Conservation (phyloP, 2,113 vertebrate species). For the Lanius ludovicianus region DNA sequence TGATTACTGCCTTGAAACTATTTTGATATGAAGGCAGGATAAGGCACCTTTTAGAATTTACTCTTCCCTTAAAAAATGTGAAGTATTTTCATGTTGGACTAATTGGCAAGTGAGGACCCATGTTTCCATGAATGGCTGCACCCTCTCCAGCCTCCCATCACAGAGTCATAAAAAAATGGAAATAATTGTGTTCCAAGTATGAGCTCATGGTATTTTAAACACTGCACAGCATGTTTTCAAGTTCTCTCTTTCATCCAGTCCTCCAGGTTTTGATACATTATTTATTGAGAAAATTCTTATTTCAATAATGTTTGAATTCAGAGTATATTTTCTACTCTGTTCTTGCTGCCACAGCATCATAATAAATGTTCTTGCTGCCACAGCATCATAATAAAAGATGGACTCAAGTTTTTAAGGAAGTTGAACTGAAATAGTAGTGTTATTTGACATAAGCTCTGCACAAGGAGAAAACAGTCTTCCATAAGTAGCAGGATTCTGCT, state of each 20-base stretch:
- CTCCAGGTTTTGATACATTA: conserved; percentile 24
- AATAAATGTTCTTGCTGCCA: neutral
- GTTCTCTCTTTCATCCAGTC: conserved; percentile 12
- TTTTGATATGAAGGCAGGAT: neutral
- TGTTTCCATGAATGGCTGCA: neutral
- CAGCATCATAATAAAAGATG: neutral
- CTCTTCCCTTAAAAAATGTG: neutral
- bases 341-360: neutral
- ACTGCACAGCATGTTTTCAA: conserved; percentile 5
- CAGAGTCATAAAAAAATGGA: neutral
- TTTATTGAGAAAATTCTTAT: conserved; percentile 43
- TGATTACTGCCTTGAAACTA: neutral
- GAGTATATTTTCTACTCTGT: neutral
- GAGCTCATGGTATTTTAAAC: conserved; percentile 3
- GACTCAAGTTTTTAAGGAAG: neutral
- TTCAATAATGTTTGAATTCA: conserved; percentile 21
- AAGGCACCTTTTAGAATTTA: neutral
- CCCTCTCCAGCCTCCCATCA: neutral
- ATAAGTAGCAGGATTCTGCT: neutral
- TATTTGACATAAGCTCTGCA: neutral
- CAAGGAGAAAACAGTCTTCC: neutral
- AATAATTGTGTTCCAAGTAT: neutral
- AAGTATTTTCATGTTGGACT: neutral
- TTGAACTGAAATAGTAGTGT: neutral
- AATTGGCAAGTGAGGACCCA: neutral